phyloP scores from a whole-genome alignment of 2,113 vertebrate genomes.

The Dicrurus megarhynchus region DNA sequence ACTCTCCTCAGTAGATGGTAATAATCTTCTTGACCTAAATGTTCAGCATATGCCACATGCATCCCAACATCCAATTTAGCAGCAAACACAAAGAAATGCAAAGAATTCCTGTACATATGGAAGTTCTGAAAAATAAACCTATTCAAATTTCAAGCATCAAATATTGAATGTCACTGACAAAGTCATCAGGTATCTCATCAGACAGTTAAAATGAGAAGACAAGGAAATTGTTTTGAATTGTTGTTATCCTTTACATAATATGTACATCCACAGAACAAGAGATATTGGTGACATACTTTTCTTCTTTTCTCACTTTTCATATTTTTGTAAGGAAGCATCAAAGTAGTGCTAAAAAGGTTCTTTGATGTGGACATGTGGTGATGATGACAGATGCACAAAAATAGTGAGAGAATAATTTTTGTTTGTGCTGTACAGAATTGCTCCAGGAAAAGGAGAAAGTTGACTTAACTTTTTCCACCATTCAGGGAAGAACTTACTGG shows the following conservation, averaged over 20 bases:
- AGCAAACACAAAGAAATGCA: not conserved
- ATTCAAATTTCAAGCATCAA: not conserved
- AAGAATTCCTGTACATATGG: not conserved
- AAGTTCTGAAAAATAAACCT: not conserved
- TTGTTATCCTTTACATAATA: not conserved
- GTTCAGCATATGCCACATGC: accelerated
- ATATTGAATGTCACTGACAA: not conserved
- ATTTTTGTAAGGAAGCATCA: not conserved
- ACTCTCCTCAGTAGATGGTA: not conserved
- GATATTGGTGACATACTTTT: not conserved
- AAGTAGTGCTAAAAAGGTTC: not conserved
- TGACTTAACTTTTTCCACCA: not conserved
- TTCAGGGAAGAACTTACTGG: not conserved
- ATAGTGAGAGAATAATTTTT: not conserved
- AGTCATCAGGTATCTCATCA: not conserved
- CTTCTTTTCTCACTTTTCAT: not conserved
- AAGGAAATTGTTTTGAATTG: not conserved
- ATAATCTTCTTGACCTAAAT: not conserved
- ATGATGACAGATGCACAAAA: not conserved
- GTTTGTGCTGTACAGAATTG: not conserved
- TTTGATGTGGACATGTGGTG: not conserved
- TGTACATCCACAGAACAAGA: not conserved
- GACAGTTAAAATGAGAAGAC: not conserved
- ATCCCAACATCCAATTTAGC: not conserved
- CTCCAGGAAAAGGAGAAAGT: not conserved